Evolutionary conservation across 2,888 invertebrate genomes (phyloP).

Genomic region (Watsonalla cultraria): DNA sequence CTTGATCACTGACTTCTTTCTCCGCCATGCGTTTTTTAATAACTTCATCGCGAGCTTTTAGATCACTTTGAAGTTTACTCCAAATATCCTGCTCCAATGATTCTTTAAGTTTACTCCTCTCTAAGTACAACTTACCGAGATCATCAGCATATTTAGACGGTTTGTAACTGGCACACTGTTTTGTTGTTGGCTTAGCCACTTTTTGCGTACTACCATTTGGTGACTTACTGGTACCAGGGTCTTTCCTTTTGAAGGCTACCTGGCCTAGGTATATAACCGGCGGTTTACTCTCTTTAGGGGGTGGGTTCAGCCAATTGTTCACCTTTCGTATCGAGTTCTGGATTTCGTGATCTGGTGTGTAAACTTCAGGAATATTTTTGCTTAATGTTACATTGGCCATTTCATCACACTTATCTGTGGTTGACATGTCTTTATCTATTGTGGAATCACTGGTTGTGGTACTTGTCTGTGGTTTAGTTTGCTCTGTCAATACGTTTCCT

Average conservation of each 20-base stretch:
- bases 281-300: conserved; percentile 9
- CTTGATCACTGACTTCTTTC: neutral
- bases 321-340: conserved; percentile 41
- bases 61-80: conserved; percentile 19
- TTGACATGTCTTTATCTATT: neutral
- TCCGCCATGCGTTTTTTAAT: conserved; percentile 1
- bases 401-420: neutral
- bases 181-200: conserved; percentile 4
- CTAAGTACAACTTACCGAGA: conserved; percentile 26
- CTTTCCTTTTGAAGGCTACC: conserved; percentile 36
- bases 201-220: conserved; percentile 8
- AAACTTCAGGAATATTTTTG: neutral
- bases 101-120: conserved; percentile 13
- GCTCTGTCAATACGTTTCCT: conserved; percentile 1
- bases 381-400: no score
- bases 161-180: conserved; percentile 12
- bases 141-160: conserved; percentile 36
- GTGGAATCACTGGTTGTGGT: neutral
- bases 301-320: conserved; percentile 30
- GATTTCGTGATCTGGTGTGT: conserved; percentile 15
- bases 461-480: neutral
- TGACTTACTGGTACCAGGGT: conserved; percentile 5
- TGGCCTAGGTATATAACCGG: conserved; percentile 18
- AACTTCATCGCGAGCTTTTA: conserved; percentile 29
- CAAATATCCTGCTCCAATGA: conserved; percentile 17